A percentile compares a stretch with the other conserved stretches of the same genome.
Evolutionary conservation across 1,140 invertebrate species (phyloP).

Genomic region (Drosophila funebris): DNA sequence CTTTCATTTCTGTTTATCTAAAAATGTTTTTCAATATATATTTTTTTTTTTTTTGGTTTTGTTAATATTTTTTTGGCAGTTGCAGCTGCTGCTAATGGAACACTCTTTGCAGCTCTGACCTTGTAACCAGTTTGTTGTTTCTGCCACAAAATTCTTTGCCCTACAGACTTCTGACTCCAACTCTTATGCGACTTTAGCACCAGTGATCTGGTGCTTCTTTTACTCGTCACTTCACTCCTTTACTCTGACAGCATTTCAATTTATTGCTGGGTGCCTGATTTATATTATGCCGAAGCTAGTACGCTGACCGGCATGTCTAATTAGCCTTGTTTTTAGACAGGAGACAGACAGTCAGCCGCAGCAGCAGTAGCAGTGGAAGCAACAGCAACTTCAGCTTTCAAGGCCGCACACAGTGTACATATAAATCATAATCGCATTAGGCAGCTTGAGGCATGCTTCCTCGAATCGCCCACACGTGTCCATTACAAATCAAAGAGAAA

Average conservation of each 20-base stretch:
- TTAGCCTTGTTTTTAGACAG: slow-evolving; percentile 57
- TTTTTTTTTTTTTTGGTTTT: slow-evolving; percentile 6
- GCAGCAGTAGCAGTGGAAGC: no score
- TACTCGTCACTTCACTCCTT: not conserved
- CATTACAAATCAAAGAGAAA: slow-evolving; percentile 48
- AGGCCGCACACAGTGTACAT: slow-evolving; percentile 48
- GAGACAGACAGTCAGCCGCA: slow-evolving; percentile 22
- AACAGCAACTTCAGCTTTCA: slow-evolving; percentile 40
- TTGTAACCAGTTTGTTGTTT: slow-evolving; percentile 36
- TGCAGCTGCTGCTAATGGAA: slow-evolving; percentile 7
- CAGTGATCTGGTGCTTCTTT: not conserved
- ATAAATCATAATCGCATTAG: slow-evolving; percentile 80
- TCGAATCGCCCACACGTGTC: slow-evolving; percentile 39
- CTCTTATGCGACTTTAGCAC: not conserved
- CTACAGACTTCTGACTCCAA: slow-evolving; percentile 7
- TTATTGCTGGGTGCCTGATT: slow-evolving; percentile 34
- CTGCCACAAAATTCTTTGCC: slow-evolving; percentile 36
- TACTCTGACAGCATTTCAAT: slow-evolving; percentile 51
- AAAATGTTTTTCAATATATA: not conserved
- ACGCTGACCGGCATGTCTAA: slow-evolving; percentile 65
- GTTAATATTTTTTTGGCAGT: not conserved
- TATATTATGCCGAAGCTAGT: slow-evolving; percentile 28
- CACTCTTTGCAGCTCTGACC: slow-evolving; percentile 39
- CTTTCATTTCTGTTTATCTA: slow-evolving; percentile 49
- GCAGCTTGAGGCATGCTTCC: slow-evolving; percentile 24